Conservation (phyloP, 1,140 invertebrate genomes). For the Papilio dardanus region DNA sequence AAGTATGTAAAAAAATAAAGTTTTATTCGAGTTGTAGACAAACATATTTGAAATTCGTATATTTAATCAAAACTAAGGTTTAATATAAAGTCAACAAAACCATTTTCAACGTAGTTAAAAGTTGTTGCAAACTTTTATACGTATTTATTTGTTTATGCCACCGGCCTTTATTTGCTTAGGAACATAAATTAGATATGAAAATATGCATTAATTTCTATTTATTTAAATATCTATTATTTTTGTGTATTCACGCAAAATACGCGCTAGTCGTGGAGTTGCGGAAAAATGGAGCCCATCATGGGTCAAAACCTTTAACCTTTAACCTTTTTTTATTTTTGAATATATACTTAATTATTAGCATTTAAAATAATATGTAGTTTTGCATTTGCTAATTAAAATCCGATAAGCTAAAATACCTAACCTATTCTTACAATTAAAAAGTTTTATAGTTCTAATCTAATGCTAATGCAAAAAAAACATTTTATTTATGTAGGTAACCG, state of each 20-base stretch:
- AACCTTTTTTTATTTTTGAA: too few species aligned
- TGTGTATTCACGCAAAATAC: too few species aligned
- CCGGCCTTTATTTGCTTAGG: not conserved
- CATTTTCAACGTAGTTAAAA: not conserved
- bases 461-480: not conserved
- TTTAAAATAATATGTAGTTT: too few species aligned
- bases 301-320: too few species aligned
- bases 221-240: not conserved
- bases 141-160: not conserved
- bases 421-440: not conserved
- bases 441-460: not conserved
- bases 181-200: not conserved
- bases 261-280: too few species aligned
- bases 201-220: not conserved
- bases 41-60: not conserved
- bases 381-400: too few species aligned
- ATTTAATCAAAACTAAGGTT: not conserved
- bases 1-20: not conserved
- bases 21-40: not conserved
- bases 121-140: not conserved
- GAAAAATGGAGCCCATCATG: too few species aligned
- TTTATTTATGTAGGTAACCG: not conserved
- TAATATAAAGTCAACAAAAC: not conserved
- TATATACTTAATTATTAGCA: too few species aligned
- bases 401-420: too few species aligned